Conservation (phyloP, 2,797 vertebrate genomes). For the Okamejei kenojei region DNA sequence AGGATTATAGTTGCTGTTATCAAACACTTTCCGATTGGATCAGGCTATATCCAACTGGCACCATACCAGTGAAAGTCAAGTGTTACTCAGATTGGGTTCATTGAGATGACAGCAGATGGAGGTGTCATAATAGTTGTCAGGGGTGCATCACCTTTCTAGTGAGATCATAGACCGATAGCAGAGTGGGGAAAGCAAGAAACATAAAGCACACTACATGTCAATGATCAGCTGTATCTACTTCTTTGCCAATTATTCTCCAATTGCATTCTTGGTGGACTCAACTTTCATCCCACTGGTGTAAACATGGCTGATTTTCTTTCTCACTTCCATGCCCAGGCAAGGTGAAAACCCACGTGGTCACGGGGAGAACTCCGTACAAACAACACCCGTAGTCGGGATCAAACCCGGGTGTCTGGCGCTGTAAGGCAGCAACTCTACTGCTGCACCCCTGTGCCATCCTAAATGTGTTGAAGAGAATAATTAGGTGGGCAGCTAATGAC, state of each 20-base stretch:
- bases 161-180: not conserved
- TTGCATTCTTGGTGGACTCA: not conserved
- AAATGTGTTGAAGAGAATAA: no score
- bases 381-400: no score
- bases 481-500: no score
- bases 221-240: not conserved
- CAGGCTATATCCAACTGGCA: slow-evolving; percentile 4
- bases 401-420: no score
- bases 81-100: not conserved
- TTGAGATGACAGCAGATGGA: slow-evolving; percentile 20
- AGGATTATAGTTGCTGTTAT: slow-evolving; percentile 3
- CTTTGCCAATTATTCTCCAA: not conserved
- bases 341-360: not conserved
- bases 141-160: slow-evolving; percentile 6
- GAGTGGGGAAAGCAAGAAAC: not conserved
- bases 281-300: not conserved
- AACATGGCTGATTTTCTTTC: not conserved
- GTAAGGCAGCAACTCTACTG: no score
- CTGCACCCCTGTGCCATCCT: no score
- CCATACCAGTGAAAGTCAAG: not conserved
- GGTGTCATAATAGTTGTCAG: slow-evolving; percentile 36
- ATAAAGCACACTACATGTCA: not conserved
- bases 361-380: no score
- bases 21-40: not conserved
- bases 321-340: not conserved